Percentiles rank a stretch among this genome's conserved stretches.
These are phyloP conservation scores for Pycnomerus fuliginosus DNA, from an alignment of 2,888 invertebrate species.

Conservation along the genomic window DNA sequence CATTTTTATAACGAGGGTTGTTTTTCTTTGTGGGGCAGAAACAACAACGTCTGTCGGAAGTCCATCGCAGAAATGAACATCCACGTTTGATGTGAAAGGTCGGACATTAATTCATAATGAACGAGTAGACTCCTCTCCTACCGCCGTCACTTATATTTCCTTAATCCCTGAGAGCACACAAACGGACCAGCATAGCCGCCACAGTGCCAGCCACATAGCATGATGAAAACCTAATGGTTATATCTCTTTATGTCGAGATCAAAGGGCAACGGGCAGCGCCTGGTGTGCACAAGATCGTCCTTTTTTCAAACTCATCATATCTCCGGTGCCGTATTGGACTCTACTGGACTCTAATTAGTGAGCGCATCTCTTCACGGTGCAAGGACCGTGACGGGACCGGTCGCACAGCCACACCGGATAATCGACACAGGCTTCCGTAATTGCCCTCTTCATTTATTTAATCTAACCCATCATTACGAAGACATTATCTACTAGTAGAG, in stretches of 20 bases:
- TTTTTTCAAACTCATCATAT: slow-evolving; percentile 48
- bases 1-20: too few species aligned
- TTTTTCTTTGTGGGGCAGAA: slow-evolving; percentile 6
- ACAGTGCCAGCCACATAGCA: slow-evolving; percentile 47
- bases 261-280: slow-evolving; percentile 40
- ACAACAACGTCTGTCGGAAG: slow-evolving; percentile 16
- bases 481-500: too few species aligned
- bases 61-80: slow-evolving; percentile 44
- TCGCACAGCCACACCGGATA: slow-evolving; percentile 29
- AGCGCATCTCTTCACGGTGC: slow-evolving; percentile 41
- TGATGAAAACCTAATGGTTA: slow-evolving; percentile 56
- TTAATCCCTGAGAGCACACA: slow-evolving; percentile 53
- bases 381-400: slow-evolving; percentile 41
- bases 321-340: slow-evolving; percentile 40
- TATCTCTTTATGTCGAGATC: slow-evolving; percentile 53
- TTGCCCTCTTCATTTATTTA: slow-evolving; percentile 26
- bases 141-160: slow-evolving; percentile 54
- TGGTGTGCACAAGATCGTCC: slow-evolving; percentile 39
- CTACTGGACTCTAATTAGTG: slow-evolving; percentile 23
- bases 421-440: slow-evolving; percentile 32
- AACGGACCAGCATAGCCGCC: slow-evolving; percentile 44
- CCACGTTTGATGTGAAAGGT: slow-evolving; percentile 49
- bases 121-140: slow-evolving; percentile 49
- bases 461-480: slow-evolving; percentile 6
- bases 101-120: slow-evolving; percentile 54